phyloP scores from a whole-genome alignment of 2,888 invertebrate genomes.

The Thalpophila matura region DNA sequence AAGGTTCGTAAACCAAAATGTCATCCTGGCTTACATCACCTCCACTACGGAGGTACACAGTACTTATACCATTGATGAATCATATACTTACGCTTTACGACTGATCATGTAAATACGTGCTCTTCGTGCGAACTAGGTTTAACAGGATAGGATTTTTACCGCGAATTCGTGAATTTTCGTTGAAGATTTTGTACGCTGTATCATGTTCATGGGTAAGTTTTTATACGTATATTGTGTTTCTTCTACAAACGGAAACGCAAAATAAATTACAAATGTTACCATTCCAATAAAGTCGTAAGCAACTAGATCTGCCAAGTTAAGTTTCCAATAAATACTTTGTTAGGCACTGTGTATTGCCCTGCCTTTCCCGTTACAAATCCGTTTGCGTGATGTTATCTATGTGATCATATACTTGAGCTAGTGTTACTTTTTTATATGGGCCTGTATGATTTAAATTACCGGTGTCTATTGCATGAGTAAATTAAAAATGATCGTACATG shows the following conservation, averaged over 20 bases:
- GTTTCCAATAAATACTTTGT: slow-evolving; percentile 28
- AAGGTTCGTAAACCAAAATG: slow-evolving; percentile 45
- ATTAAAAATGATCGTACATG: slow-evolving; percentile 10
- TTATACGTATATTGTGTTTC: neutral
- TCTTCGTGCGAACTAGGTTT: slow-evolving; percentile 8
- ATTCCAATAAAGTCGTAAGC: slow-evolving; percentile 10
- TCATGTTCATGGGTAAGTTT: neutral
- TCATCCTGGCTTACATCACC: slow-evolving; percentile 58
- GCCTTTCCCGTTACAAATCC: neutral
- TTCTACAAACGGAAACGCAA: slow-evolving; percentile 14
- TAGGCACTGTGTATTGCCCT: slow-evolving; percentile 9
- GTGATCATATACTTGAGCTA: neutral
- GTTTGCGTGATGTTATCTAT: slow-evolving; percentile 3
- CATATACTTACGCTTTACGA: slow-evolving; percentile 48
- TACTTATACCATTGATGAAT: slow-evolving; percentile 45
- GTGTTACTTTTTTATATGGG: neutral
- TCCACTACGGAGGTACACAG: slow-evolving; percentile 26
- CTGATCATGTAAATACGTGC: slow-evolving; percentile 20
- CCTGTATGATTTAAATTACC: neutral
- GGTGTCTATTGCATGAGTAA: neutral
- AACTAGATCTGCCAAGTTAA: slow-evolving; percentile 19
- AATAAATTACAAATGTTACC: slow-evolving; percentile 26
- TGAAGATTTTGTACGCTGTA: neutral
- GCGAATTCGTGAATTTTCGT: slow-evolving; percentile 1
- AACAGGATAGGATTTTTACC: neutral